These are phyloP conservation scores for Heterocephalus glaber DNA, from an alignment of 2,113 vertebrate species.

Conservation along the genomic window DNA sequence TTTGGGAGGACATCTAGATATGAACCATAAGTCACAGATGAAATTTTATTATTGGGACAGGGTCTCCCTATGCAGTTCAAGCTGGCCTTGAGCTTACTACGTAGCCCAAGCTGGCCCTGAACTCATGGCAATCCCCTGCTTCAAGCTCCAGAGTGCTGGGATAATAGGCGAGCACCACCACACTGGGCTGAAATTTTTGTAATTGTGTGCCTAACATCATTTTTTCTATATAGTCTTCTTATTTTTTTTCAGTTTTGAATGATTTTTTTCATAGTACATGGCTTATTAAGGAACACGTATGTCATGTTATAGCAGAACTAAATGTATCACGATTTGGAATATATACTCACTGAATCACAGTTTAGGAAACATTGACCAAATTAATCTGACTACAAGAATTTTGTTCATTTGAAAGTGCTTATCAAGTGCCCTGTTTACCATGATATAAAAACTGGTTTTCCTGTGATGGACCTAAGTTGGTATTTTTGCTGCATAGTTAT, in stretches of 20 bases:
- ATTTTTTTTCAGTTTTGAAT: neutral
- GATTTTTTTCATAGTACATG: neutral
- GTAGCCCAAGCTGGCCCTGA: neutral
- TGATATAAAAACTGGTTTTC: neutral
- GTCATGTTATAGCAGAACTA: neutral
- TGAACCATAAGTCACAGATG: neutral
- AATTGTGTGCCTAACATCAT: neutral
- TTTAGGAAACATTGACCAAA: neutral
- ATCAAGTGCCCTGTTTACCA: neutral
- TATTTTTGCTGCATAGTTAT: fast-evolving
- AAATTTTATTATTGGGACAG: neutral
- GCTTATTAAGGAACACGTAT: neutral
- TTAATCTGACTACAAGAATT: neutral
- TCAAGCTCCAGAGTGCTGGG: neutral
- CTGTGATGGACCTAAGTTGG: no score
- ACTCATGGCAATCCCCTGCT: neutral
- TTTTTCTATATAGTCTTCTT: neutral
- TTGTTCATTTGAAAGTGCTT: neutral
- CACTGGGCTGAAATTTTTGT: neutral
- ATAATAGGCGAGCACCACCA: neutral
- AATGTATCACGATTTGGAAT: neutral
- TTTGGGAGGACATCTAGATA: neutral
- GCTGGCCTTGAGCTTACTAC: neutral
- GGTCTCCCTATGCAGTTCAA: neutral
- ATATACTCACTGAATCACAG: neutral